phyloP scores from a whole-genome alignment of 2,888 invertebrate species.

The Colletes collaris region DNA sequence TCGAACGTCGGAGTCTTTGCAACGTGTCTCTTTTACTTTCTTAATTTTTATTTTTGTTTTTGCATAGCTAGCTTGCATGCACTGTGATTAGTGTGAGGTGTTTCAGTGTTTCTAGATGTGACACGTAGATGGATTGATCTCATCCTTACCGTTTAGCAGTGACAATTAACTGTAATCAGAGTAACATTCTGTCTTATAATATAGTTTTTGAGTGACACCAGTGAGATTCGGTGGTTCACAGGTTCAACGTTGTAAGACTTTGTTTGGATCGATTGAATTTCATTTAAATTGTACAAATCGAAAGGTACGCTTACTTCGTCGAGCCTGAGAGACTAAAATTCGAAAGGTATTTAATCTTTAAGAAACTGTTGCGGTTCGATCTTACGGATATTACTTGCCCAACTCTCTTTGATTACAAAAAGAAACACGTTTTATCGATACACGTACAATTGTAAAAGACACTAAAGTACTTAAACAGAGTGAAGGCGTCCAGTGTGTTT shows the following conservation, averaged over 20 bases:
- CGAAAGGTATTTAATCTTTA: slow-evolving; percentile 15
- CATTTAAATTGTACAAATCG: too few relatives aligned
- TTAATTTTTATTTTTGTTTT: slow-evolving; percentile 61
- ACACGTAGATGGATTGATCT: slow-evolving; percentile 30
- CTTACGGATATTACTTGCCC: too few relatives aligned
- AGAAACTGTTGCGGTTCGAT: not conserved
- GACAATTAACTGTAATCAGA: slow-evolving; percentile 38
- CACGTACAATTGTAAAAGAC: too few relatives aligned
- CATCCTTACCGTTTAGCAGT: slow-evolving; percentile 34
- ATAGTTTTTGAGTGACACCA: slow-evolving; percentile 35
- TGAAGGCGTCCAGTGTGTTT: too few relatives aligned
- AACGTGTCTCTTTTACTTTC: slow-evolving; percentile 60
- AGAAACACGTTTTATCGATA: too few relatives aligned
- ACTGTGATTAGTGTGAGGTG: slow-evolving; percentile 47
- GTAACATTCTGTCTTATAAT: slow-evolving; percentile 42
- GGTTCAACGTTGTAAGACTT: slow-evolving; percentile 30
- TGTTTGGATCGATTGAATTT: not conserved
- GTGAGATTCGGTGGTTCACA: not conserved
- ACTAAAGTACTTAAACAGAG: too few relatives aligned
- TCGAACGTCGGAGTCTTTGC: slow-evolving; percentile 67
- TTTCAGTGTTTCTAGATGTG: slow-evolving; percentile 40
- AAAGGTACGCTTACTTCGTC: slow-evolving; percentile 2
- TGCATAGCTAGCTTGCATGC: slow-evolving; percentile 69
- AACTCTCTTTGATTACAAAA: too few relatives aligned
- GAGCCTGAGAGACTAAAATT: slow-evolving; percentile 33